phyloP scores from a whole-genome alignment of 2,888 invertebrate genomes.

The Aleiodes testaceus region DNA sequence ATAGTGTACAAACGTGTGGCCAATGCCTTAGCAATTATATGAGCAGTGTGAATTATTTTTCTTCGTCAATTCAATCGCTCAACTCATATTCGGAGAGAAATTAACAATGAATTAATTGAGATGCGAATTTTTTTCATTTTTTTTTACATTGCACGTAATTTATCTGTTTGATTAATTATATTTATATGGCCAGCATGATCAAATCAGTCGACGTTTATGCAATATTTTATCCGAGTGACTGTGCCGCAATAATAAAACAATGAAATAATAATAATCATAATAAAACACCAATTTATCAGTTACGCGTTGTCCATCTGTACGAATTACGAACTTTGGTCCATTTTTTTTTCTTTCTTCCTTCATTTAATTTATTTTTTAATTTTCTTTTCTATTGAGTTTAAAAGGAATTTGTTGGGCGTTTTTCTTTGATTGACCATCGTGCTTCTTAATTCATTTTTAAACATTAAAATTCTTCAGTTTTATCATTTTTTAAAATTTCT shows the following conservation, averaged over 20 bases:
- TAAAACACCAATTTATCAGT: slow-evolving; percentile 44
- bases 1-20: too few relatives aligned
- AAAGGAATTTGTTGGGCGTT: neutral
- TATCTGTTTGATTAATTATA: slow-evolving; percentile 1
- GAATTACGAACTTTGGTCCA: slow-evolving; percentile 53
- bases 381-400: too few relatives aligned
- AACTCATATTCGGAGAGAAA: neutral
- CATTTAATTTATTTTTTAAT: too few relatives aligned
- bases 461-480: slow-evolving; percentile 14
- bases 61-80: neutral
- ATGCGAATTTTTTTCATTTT: slow-evolving; percentile 7
- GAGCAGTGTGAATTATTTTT: neutral
- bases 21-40: slow-evolving; percentile 8
- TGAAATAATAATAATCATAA: neutral
- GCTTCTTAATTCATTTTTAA: slow-evolving; percentile 14
- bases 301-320: slow-evolving; percentile 44
- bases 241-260: slow-evolving; percentile 27
- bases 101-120: neutral
- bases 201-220: slow-evolving; percentile 23
- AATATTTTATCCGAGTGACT: slow-evolving; percentile 23
- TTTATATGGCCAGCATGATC: slow-evolving; percentile 25
- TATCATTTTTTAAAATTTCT: slow-evolving; percentile 1
- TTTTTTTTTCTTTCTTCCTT: slow-evolving; percentile 34
- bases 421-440: slow-evolving; percentile 22
- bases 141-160: slow-evolving; percentile 19